Conservation (phyloP, 2,888 invertebrate species). For the Notocelia uddmanniana region DNA sequence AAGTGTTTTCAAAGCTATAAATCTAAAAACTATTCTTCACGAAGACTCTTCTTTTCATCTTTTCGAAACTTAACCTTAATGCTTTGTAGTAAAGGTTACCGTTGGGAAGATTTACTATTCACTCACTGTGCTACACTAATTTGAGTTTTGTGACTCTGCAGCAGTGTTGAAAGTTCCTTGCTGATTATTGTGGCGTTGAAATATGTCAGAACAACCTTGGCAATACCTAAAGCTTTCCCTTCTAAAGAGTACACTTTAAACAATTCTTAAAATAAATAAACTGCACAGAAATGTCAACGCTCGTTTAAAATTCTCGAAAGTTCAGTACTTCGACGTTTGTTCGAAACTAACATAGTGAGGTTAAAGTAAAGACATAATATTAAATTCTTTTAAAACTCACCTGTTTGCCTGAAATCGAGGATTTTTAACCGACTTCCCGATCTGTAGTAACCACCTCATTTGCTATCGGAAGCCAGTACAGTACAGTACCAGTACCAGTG, state of each 20-base stretch:
- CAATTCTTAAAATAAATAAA: slow-evolving; percentile 13
- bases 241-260: slow-evolving; percentile 19
- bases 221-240: slow-evolving; percentile 3
- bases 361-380: no score
- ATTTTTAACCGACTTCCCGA: no score
- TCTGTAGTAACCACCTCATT: no score
- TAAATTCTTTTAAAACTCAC: no score
- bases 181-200: slow-evolving; percentile 3
- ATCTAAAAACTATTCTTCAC: slow-evolving; percentile 18
- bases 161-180: neutral
- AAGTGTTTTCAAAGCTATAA: slow-evolving; percentile 13
- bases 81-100: neutral
- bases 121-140: neutral
- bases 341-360: neutral
- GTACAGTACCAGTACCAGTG: no score
- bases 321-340: neutral
- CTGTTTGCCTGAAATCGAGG: no score
- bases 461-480: no score
- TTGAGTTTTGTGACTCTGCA: neutral
- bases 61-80: neutral
- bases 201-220: slow-evolving; percentile 11
- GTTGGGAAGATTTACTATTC: neutral
- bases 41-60: neutral
- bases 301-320: neutral
- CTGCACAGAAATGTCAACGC: neutral